phyloP scores from a whole-genome alignment of 2,113 vertebrate genomes.

The Phrynosoma platyrhinos region DNA sequence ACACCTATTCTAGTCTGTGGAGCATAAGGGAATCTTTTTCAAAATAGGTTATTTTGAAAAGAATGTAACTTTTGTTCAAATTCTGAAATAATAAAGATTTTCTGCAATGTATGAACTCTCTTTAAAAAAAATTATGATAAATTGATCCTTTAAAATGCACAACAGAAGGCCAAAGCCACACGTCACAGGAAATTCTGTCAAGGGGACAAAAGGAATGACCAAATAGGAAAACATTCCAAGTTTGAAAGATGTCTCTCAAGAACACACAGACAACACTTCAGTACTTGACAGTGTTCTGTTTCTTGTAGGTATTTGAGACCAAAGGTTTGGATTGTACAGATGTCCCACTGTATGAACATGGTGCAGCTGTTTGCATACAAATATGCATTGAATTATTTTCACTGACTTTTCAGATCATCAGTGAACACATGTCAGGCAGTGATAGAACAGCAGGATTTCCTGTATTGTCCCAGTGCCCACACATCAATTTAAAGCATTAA shows the following conservation, averaged over 20 bases:
- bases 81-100: not conserved
- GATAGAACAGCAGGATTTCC: too few species aligned
- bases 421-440: not conserved
- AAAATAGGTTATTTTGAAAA: too few species aligned
- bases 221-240: constrained; percentile 53
- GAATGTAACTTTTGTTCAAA: not conserved
- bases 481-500: too few species aligned
- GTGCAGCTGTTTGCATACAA: not conserved
- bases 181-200: constrained; percentile 46
- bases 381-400: not conserved
- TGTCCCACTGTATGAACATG: not conserved
- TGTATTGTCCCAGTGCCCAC: too few species aligned
- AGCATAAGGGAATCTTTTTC: too few species aligned
- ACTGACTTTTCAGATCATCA: not conserved
- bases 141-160: constrained; percentile 47
- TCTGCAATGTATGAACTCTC: not conserved
- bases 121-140: constrained; percentile 39
- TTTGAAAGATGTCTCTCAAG: constrained; percentile 52
- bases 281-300: constrained; percentile 26
- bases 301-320: not conserved
- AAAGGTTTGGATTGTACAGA: not conserved
- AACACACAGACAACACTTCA: constrained; percentile 52
- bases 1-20: too few species aligned
- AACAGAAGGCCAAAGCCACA: constrained; percentile 56
- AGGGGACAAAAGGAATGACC: constrained; percentile 65